Evolutionary conservation across 2,113 vertebrate species (phyloP).

Genomic region (Caranx melampygus): DNA sequence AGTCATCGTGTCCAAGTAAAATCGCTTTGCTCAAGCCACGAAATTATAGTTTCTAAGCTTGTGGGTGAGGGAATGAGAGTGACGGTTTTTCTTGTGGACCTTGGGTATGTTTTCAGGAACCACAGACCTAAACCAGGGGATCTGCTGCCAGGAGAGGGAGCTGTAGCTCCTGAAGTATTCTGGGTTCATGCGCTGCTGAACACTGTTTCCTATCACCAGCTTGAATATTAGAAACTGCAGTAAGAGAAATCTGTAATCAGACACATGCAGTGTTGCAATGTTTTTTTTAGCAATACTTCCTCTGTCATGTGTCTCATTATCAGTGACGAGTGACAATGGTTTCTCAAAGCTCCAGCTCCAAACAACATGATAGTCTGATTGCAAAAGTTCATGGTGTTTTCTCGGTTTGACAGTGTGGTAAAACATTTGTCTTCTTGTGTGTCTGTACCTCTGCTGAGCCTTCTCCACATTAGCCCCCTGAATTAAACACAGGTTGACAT

Average conservation of each 20-base stretch:
- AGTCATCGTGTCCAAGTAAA: conserved; percentile 59
- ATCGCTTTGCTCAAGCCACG: conserved; percentile 74
- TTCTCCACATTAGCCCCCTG: conserved; percentile 27
- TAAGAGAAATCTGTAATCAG: background rate
- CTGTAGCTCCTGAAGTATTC: conserved; percentile 54
- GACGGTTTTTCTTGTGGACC: conserved; percentile 81
- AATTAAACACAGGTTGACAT: conserved; percentile 35
- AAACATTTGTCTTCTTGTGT: background rate
- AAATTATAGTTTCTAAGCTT: conserved; percentile 83
- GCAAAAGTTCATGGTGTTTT: conserved; percentile 9
- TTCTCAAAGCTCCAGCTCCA: conserved; percentile 21
- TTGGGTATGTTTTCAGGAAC: conserved; percentile 73
- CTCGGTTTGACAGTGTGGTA: conserved; percentile 17
- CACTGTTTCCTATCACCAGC: conserved; percentile 8
- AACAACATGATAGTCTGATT: conserved; percentile 40
- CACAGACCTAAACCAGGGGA: conserved; percentile 58
- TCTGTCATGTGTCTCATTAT: conserved; percentile 16
- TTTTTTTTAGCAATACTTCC: conserved; percentile 2
- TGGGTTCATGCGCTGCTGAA: background rate
- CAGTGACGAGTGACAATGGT: conserved; percentile 2
- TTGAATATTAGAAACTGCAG: conserved; percentile 4
- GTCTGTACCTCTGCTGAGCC: conserved; percentile 11
- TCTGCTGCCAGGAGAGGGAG: conserved; percentile 76
- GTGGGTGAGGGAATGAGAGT: conserved; percentile 78
- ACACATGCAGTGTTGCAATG: conserved; percentile 13